These are phyloP conservation scores for Blera fallax DNA, from an alignment of 2,888 invertebrate genomes.

Conservation along the genomic window DNA sequence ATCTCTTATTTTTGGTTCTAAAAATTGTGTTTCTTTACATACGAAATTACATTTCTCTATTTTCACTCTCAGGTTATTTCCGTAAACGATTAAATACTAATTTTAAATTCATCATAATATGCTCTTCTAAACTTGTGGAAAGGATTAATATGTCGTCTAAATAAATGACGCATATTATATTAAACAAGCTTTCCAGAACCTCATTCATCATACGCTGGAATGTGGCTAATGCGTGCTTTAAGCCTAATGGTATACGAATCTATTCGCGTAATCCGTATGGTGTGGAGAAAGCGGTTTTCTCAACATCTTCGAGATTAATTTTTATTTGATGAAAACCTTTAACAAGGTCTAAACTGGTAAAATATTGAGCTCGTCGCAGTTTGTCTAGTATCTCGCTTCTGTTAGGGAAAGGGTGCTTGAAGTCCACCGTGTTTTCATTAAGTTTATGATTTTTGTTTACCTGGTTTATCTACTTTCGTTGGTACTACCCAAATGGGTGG, in stretches of 20 bases:
- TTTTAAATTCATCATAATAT: too few relatives aligned
- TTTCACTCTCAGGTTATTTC: too few relatives aligned
- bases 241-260: not conserved
- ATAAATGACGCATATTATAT: not conserved
- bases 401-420: slow-evolving; percentile 67
- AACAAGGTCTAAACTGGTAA: slow-evolving; percentile 58
- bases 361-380: slow-evolving; percentile 60
- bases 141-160: slow-evolving; percentile 75
- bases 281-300: slow-evolving; percentile 64
- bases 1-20: slow-evolving; percentile 45
- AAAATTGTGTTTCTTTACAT: too few relatives aligned
- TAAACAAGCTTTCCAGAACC: too few relatives aligned
- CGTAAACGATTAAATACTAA: too few relatives aligned
- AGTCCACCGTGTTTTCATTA: slow-evolving; percentile 55
- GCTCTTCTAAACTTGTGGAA: slow-evolving; percentile 27
- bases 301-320: slow-evolving; percentile 54
- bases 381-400: slow-evolving; percentile 65
- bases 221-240: slow-evolving; percentile 46
- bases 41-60: too few relatives aligned
- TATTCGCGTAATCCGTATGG: not conserved
- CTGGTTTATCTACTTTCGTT: not conserved
- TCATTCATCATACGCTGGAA: not conserved
- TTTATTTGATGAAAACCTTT: slow-evolving; percentile 69
- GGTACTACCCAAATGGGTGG: not conserved
- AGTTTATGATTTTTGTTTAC: slow-evolving; percentile 45